A percentile compares a stretch with the other conserved stretches of the same genome.
Conservation (phyloP, 1,140 invertebrate species). For the Spodoptera litura region DNA sequence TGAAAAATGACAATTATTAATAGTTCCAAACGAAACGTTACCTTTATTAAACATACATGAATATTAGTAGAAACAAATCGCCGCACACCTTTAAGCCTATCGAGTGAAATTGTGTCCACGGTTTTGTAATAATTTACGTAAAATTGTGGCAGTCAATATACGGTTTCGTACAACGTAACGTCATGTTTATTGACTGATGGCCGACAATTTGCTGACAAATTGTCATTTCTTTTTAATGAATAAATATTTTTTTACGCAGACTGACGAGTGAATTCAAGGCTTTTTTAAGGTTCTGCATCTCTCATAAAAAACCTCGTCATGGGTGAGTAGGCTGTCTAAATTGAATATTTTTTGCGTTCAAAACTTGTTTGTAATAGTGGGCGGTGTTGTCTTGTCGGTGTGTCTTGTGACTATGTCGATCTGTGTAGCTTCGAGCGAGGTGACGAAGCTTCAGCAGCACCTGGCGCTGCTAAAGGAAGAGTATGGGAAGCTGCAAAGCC, state of each 20-base stretch:
- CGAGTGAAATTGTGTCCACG: too few species aligned
- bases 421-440: slow-evolving; percentile 86
- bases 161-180: slow-evolving; percentile 13
- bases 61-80: too few species aligned
- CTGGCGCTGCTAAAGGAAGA: slow-evolving; percentile 94
- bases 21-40: too few species aligned
- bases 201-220: slow-evolving; percentile 47
- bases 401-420: slow-evolving; percentile 63
- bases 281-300: slow-evolving; percentile 38
- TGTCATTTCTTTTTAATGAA: slow-evolving; percentile 38
- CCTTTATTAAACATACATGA: too few species aligned
- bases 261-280: slow-evolving; percentile 16
- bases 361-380: slow-evolving; percentile 69
- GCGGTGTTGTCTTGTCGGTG: slow-evolving; percentile 68
- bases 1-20: background rate
- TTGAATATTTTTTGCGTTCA: slow-evolving; percentile 52
- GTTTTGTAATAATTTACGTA: background rate
- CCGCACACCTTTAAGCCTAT: too few species aligned
- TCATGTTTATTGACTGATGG: slow-evolving; percentile 49
- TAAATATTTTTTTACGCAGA: slow-evolving; percentile 42
- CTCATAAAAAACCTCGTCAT: slow-evolving; percentile 61
- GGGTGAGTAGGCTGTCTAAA: slow-evolving; percentile 69
- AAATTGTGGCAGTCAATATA: background rate
- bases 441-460: slow-evolving; percentile 94
- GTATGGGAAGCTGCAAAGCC: slow-evolving; percentile 95